Conservation (phyloP, 2,797 vertebrate genomes). For the Poecilia picta region DNA sequence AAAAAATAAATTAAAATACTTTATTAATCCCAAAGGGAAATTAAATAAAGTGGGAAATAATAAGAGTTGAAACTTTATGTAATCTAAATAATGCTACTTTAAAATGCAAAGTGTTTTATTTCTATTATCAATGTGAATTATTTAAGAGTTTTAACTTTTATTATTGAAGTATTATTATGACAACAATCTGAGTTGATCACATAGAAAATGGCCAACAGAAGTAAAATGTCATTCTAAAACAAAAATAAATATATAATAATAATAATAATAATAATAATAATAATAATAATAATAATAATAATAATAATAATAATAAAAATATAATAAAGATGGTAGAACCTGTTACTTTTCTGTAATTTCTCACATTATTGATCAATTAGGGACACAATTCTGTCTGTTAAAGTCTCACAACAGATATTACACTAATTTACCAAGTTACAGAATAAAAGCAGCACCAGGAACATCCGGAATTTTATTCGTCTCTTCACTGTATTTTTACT, state of each 20-base stretch:
- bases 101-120: not conserved
- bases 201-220: not conserved
- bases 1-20: not conserved
- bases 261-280: not conserved
- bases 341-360: not conserved
- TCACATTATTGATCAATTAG: not conserved
- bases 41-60: not conserved
- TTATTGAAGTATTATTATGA: not conserved
- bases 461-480: not conserved
- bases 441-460: not conserved
- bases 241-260: not conserved
- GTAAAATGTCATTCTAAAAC: not conserved
- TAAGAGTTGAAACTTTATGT: not conserved
- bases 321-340: not conserved
- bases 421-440: not conserved
- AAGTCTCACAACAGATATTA: not conserved
- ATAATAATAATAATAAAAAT: not conserved
- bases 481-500: rapidly evolving
- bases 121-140: not conserved
- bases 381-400: not conserved
- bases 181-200: not conserved
- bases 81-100: not conserved
- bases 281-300: not conserved
- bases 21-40: not conserved
- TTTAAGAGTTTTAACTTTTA: not conserved